These are phyloP conservation scores for Alviniconcha marisindica DNA, from an alignment of 1,140 invertebrate species.

Conservation along the genomic window DNA sequence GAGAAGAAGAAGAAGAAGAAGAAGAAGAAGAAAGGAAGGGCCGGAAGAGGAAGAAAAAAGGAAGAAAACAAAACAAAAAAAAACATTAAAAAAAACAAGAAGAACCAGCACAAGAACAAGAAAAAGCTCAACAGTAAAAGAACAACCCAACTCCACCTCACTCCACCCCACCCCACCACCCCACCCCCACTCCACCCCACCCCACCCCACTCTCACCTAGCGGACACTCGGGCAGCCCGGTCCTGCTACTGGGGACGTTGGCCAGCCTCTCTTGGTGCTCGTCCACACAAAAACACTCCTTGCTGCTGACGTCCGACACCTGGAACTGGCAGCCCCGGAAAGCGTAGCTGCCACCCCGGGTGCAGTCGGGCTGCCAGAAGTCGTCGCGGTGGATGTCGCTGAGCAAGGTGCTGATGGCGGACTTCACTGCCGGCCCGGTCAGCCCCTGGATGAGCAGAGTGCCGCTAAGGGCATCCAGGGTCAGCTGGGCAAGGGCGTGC, in stretches of 20 bases:
- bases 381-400: constrained; percentile 1
- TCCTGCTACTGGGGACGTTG: background rate
- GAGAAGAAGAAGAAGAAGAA: too few relatives aligned
- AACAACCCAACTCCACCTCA: too few relatives aligned
- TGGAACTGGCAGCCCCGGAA: background rate
- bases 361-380: constrained; percentile 23
- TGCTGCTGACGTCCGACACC: background rate
- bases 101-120: too few relatives aligned
- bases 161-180: too few relatives aligned
- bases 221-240: background rate
- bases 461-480: background rate
- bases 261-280: background rate
- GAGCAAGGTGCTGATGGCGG: background rate
- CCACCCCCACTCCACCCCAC: too few relatives aligned
- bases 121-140: too few relatives aligned
- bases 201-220: background rate
- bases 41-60: too few relatives aligned
- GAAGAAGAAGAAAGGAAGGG: too few relatives aligned
- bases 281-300: background rate
- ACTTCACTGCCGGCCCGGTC: background rate
- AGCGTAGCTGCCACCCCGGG: background rate
- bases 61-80: too few relatives aligned
- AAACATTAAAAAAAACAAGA: too few relatives aligned
- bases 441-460: background rate
- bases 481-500: background rate